phyloP scores from a whole-genome alignment of 2,888 invertebrate genomes.

The Cylindroiulus punctatus region DNA sequence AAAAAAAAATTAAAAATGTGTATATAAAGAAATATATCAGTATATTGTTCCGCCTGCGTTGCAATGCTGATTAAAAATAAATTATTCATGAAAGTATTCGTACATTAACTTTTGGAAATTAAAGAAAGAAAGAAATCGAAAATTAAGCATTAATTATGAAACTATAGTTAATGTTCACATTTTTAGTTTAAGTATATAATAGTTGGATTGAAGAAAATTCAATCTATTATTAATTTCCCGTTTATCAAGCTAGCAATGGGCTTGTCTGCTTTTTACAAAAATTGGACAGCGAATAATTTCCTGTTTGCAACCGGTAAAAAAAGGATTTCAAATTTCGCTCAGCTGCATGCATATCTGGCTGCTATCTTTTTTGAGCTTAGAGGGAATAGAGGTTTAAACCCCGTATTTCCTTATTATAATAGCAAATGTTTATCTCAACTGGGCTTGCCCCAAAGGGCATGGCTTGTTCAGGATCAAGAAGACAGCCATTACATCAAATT shows the following conservation, averaged over 20 bases:
- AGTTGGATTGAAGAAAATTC: neutral
- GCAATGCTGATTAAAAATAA: conserved; percentile 12
- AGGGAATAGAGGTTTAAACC: conserved; percentile 4
- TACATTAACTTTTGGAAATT: neutral
- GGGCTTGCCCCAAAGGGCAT: neutral
- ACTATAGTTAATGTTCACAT: neutral
- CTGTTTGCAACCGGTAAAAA: neutral
- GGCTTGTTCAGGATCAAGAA: conserved; percentile 1
- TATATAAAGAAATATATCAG: neutral
- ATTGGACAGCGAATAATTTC: conserved; percentile 22
- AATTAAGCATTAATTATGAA: neutral
- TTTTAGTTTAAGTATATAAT: neutral
- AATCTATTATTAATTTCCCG: conserved; percentile 14
- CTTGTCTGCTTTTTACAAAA: neutral
- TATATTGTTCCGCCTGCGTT: neutral
- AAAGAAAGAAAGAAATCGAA: neutral
- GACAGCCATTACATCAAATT: conserved; percentile 10
- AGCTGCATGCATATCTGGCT: neutral
- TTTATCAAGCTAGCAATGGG: neutral
- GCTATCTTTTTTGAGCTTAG: neutral
- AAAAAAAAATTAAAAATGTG: too few relatives aligned
- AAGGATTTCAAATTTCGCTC: neutral
- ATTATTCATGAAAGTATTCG: neutral
- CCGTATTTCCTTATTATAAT: conserved; percentile 23
- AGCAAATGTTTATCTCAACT: conserved; percentile 14